Evolutionary conservation across 2,888 invertebrate species (phyloP).

Genomic region (Callyntrura guangdongensis): DNA sequence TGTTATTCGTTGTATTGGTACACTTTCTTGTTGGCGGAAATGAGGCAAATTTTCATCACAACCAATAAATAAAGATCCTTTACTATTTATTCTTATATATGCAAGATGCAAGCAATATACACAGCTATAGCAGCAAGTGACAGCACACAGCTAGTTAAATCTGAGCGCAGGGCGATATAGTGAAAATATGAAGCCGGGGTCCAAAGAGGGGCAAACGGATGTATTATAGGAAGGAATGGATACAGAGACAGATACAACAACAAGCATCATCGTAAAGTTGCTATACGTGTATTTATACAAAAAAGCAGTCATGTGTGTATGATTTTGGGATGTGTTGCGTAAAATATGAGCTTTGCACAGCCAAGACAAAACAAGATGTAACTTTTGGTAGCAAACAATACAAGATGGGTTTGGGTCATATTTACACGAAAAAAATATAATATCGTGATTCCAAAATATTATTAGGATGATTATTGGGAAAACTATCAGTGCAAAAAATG

Average conservation of each 20-base stretch:
- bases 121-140: background rate
- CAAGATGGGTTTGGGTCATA: background rate
- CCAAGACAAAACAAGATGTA: slow-evolving; percentile 42
- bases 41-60: slow-evolving; percentile 62
- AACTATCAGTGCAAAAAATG: slow-evolving; percentile 78
- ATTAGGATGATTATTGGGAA: slow-evolving; percentile 10
- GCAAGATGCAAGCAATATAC: slow-evolving; percentile 17
- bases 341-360: slow-evolving; percentile 57
- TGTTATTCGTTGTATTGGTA: slow-evolving; percentile 27
- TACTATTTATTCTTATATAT: slow-evolving; percentile 24
- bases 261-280: slow-evolving; percentile 58
- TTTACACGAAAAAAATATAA: background rate
- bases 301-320: slow-evolving; percentile 54
- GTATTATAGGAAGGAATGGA: slow-evolving; percentile 47
- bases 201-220: slow-evolving; percentile 49
- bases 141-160: background rate
- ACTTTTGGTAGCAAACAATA: background rate
- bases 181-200: background rate
- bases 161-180: background rate
- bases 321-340: slow-evolving; percentile 68
- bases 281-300: slow-evolving; percentile 46
- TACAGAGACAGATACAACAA: too few relatives aligned
- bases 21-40: slow-evolving; percentile 61
- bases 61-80: slow-evolving; percentile 61
- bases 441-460: slow-evolving; percentile 33